Conservation (phyloP, 2,888 invertebrate species). For the Apodemia duryi region DNA sequence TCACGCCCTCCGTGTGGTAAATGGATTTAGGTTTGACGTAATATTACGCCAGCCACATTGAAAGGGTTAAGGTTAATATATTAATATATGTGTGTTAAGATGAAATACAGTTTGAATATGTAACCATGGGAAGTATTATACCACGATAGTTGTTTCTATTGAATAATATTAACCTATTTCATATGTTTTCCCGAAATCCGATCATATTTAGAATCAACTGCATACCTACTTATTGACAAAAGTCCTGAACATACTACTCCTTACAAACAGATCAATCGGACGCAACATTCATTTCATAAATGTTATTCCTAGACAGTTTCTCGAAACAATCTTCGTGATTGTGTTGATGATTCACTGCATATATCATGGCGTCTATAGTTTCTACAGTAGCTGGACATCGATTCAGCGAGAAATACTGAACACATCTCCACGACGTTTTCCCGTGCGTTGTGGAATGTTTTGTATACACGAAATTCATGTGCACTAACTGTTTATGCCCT, state of each 20-base stretch:
- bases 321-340: conserved; percentile 74
- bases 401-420: conserved; percentile 74
- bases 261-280: conserved; percentile 45
- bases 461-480: conserved; percentile 75
- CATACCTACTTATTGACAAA: background rate
- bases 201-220: background rate
- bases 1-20: too few species aligned
- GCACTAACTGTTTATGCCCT: conserved; percentile 74
- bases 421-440: conserved; percentile 75
- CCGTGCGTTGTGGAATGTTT: conserved; percentile 76
- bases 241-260: background rate
- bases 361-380: conserved; percentile 71
- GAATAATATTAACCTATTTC: too few species aligned
- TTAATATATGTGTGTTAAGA: too few species aligned
- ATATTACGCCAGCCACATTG: too few species aligned
- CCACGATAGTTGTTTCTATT: too few species aligned
- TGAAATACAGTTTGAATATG: too few species aligned
- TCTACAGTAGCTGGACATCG: conserved; percentile 74
- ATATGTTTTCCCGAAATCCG: too few species aligned
- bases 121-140: too few species aligned
- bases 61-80: too few species aligned
- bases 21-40: too few species aligned
- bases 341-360: conserved; percentile 70
- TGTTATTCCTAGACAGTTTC: conserved; percentile 65
- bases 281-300: conserved; percentile 71